These are phyloP conservation scores for Budorcas taxicolor DNA, from an alignment of 2,113 vertebrate genomes.

Conservation along the genomic window DNA sequence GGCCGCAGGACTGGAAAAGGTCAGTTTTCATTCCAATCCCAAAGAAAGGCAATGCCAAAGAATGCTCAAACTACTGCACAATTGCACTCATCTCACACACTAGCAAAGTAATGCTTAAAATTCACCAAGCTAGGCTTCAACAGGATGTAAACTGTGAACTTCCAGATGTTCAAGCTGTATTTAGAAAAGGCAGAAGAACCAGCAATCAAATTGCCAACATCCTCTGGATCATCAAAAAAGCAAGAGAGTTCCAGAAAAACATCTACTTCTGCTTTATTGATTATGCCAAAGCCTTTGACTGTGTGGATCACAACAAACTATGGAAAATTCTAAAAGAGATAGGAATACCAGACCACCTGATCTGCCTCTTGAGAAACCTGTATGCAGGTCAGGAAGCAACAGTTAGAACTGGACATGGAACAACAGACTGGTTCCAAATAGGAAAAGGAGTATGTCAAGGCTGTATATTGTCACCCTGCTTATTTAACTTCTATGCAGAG, in stretches of 20 bases:
- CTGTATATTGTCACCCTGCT: neutral
- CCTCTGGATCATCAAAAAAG: neutral
- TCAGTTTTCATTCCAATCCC: neutral
- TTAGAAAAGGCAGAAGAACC: neutral
- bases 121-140: neutral
- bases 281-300: neutral
- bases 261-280: neutral
- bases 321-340: neutral
- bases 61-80: neutral
- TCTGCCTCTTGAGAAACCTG: neutral
- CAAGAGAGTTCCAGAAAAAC: neutral
- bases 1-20: neutral
- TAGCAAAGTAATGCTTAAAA: neutral
- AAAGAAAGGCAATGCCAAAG: neutral
- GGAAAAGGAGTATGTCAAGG: neutral
- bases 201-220: neutral
- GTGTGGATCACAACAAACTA: neutral
- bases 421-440: neutral
- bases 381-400: neutral
- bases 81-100: neutral
- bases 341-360: neutral
- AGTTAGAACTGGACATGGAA: neutral
- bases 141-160: neutral
- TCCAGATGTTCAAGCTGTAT: neutral
- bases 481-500: neutral